These are phyloP conservation scores for Wasmannia auropunctata DNA, from an alignment of 1,140 invertebrate genomes.

Conservation along the genomic window DNA sequence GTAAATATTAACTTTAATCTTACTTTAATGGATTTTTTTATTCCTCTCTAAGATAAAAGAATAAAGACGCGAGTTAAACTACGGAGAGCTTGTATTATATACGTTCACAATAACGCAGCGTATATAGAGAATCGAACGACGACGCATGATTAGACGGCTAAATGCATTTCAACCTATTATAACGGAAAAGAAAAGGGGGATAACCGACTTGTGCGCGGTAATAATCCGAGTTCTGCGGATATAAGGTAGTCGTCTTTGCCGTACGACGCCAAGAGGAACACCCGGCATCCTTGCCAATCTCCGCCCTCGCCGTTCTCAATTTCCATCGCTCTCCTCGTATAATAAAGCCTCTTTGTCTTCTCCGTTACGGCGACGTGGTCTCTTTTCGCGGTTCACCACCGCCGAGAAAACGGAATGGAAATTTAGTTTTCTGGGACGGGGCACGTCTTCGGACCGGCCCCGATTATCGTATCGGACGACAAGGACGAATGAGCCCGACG, in stretches of 20 bases:
- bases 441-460: slow-evolving; percentile 63
- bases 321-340: slow-evolving; percentile 70
- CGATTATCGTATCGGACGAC: slow-evolving; percentile 71
- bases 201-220: slow-evolving; percentile 38
- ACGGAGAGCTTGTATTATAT: neutral
- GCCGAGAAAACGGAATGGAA: slow-evolving; percentile 59
- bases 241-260: slow-evolving; percentile 62
- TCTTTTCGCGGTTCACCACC: slow-evolving; percentile 48
- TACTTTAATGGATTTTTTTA: slow-evolving; percentile 21
- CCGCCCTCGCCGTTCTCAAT: slow-evolving; percentile 69
- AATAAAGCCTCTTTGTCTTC: slow-evolving; percentile 75
- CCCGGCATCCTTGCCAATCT: slow-evolving; percentile 62
- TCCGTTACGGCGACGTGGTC: slow-evolving; percentile 22
- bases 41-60: neutral
- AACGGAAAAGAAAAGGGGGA: neutral
- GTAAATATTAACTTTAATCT: slow-evolving; percentile 29
- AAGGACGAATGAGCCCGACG: slow-evolving; percentile 38
- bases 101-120: neutral
- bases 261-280: slow-evolving; percentile 43
- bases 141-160: neutral
- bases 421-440: slow-evolving; percentile 64
- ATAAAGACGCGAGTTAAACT: neutral
- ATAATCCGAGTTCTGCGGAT: slow-evolving; percentile 64
- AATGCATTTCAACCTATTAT: neutral
- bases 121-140: neutral